Evolutionary conservation across 2,113 vertebrate genomes (phyloP).

Genomic region (Choloepus hoffmanni): DNA sequence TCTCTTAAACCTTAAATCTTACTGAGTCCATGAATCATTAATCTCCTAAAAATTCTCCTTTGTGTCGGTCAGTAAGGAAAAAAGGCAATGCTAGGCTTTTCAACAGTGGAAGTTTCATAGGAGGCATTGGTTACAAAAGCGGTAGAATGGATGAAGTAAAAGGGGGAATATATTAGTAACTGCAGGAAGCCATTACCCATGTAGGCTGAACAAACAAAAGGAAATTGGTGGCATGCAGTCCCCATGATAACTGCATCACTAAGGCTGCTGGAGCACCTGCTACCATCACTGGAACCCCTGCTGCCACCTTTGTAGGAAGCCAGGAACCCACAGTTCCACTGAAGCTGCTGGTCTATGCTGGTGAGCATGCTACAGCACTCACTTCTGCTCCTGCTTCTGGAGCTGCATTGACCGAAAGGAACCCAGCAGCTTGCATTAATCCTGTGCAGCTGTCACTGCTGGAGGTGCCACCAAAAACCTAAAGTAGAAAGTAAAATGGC

Average conservation of each 20-base stretch:
- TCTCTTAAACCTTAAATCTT: slow-evolving; percentile 4
- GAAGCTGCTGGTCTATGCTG: not conserved
- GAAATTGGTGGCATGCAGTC: not conserved
- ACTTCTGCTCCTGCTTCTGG: not conserved
- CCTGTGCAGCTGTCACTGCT: not conserved
- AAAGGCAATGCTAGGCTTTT: not conserved
- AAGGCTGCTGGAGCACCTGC: not conserved
- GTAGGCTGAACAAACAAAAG: not conserved
- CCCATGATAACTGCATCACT: not conserved
- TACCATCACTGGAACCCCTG: not conserved
- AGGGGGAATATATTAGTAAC: not conserved
- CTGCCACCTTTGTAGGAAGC: not conserved
- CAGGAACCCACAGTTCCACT: not conserved
- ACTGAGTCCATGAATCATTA: not conserved
- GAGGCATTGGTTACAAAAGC: not conserved
- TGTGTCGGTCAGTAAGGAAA: not conserved
- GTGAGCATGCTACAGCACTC: not conserved
- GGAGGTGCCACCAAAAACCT: not conserved
- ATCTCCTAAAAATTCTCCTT: slow-evolving; percentile 26
- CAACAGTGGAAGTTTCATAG: not conserved
- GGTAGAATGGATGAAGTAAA: not conserved
- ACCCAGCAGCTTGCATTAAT: not conserved
- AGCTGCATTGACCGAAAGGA: not conserved
- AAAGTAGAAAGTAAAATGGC: not conserved
- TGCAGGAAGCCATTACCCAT: not conserved